Conservation (phyloP, 2,797 vertebrate genomes). For the Agapornis canus region DNA sequence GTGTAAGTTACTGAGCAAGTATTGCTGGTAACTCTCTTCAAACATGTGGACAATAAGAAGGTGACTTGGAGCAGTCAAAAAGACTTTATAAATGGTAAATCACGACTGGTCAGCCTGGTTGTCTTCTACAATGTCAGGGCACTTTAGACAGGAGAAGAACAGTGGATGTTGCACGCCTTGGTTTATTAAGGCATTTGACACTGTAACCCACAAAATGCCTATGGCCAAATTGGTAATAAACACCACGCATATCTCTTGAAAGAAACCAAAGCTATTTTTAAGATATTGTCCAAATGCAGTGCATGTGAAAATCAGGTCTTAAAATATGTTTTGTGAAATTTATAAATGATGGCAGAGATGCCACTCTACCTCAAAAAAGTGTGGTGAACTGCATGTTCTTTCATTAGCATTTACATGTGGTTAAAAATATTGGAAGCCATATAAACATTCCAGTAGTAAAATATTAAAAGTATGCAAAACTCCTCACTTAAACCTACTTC, state of each 20-base stretch:
- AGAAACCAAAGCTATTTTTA: neutral
- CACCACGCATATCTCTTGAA: neutral
- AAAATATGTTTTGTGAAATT: neutral
- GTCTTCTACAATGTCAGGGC: neutral
- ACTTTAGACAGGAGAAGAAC: neutral
- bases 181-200: neutral
- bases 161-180: neutral
- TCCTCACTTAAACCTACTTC: slow-evolving; percentile 7
- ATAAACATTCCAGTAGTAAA: neutral
- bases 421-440: neutral
- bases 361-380: neutral
- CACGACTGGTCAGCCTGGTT: rapidly evolving
- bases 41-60: neutral
- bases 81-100: neutral
- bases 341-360: neutral
- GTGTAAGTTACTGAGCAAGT: neutral
- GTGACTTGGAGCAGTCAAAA: neutral
- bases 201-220: neutral
- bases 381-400: neutral
- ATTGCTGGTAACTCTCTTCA: neutral
- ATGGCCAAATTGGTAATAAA: neutral
- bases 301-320: neutral
- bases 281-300: neutral
- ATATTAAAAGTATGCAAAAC: neutral
- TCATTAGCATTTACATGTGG: neutral